A percentile compares a stretch with the other conserved stretches of the same genome.
Evolutionary conservation across 1,140 invertebrate species (phyloP).

Genomic region (Tenebrio molitor): DNA sequence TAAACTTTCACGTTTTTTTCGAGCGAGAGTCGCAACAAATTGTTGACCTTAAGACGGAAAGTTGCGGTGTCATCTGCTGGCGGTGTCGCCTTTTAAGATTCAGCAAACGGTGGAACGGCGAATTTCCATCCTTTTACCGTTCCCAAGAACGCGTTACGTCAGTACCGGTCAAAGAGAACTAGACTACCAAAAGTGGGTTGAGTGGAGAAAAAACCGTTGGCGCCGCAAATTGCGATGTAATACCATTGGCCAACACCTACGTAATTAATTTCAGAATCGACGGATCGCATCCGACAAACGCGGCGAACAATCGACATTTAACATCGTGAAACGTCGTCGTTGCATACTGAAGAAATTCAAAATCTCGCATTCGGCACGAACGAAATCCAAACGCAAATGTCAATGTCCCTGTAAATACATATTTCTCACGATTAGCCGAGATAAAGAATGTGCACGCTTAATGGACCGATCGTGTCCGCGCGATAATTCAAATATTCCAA

Average conservation of each 20-base stretch:
- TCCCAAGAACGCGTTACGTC: no score
- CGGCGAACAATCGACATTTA: slow-evolving; percentile 25
- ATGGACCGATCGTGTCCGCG: slow-evolving; percentile 42
- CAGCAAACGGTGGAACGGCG: no score
- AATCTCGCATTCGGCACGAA: background rate
- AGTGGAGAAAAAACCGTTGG: background rate
- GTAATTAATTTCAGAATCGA: background rate
- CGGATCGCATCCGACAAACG: background rate
- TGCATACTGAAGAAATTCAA: background rate
- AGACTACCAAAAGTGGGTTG: slow-evolving; percentile 4
- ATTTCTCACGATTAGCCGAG: slow-evolving; percentile 41
- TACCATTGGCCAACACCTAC: slow-evolving; percentile 8
- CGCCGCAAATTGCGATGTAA: slow-evolving; percentile 8
- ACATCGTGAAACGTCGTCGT: background rate
- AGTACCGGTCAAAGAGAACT: background rate
- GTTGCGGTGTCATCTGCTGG: no score
- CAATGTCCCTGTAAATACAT: slow-evolving; percentile 42
- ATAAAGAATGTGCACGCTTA: slow-evolving; percentile 41
- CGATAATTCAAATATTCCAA: slow-evolving; percentile 45
- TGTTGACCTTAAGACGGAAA: no score
- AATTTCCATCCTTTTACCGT: no score
- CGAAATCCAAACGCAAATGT: slow-evolving; percentile 23
- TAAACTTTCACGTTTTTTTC: no score
- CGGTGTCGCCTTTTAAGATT: no score
- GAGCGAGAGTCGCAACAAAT: no score